A percentile compares a stretch with the other conserved stretches of the same genome.
phyloP scores from a whole-genome alignment of 2,797 vertebrate genomes.

The Falco peregrinus region DNA sequence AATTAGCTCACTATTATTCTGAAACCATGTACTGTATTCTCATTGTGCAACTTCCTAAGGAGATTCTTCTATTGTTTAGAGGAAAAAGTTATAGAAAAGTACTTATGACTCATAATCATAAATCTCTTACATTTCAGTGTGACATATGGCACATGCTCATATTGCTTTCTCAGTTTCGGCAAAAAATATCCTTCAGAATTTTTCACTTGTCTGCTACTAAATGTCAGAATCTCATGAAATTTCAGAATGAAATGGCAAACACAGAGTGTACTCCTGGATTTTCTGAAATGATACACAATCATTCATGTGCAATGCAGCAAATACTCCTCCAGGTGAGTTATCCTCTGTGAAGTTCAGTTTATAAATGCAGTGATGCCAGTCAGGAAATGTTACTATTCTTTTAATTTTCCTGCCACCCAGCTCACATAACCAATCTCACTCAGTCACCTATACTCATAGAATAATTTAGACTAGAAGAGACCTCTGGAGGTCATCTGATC shows the following conservation, averaged over 20 bases:
- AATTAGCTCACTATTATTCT: conserved; percentile 14
- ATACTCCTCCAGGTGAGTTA: neutral
- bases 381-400: neutral
- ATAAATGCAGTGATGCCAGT: neutral
- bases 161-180: neutral
- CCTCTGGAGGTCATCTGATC: neutral
- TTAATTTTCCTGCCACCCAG: neutral
- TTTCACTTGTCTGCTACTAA: neutral
- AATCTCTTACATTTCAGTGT: neutral
- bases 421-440: neutral
- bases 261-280: neutral
- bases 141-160: neutral
- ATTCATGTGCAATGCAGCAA: neutral
- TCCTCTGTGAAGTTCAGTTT: neutral
- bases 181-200: neutral
- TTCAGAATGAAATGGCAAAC: neutral
- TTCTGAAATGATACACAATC: neutral
- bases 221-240: neutral
- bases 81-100: neutral
- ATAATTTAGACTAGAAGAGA: neutral
- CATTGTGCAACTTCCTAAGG: neutral
- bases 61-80: neutral
- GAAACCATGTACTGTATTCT: neutral
- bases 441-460: neutral
- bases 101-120: neutral